Evolutionary conservation across 2,888 invertebrate species (phyloP).

Genomic region (Chrysodeixis includens): DNA sequence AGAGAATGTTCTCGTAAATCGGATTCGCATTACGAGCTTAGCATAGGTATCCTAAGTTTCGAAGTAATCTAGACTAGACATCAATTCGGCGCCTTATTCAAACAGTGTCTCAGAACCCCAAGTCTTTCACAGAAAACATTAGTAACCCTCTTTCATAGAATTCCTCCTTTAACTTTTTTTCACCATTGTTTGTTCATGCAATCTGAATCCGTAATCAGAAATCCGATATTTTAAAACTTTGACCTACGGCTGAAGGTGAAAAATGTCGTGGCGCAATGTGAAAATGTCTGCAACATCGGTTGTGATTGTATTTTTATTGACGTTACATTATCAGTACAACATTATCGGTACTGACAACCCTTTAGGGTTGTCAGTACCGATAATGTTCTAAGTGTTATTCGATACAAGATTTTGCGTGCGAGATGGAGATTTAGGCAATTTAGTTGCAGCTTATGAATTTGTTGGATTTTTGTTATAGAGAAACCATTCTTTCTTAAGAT

Average conservation of each 20-base stretch:
- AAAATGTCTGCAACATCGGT: constrained; percentile 33
- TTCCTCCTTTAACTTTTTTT: constrained; percentile 28
- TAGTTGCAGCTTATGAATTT: neutral
- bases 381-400: neutral
- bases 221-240: constrained; percentile 40
- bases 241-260: constrained; percentile 46
- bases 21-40: constrained; percentile 20
- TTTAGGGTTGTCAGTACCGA: constrained; percentile 6
- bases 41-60: constrained; percentile 29
- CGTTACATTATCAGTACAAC: too few species aligned
- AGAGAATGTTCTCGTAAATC: constrained; percentile 36
- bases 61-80: constrained; percentile 48
- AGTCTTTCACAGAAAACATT: constrained; percentile 36
- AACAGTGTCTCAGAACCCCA: constrained; percentile 28
- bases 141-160: constrained; percentile 35
- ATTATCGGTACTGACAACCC: too few species aligned
- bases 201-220: constrained; percentile 41
- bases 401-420: neutral
- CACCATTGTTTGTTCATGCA: constrained; percentile 48
- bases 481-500: too few species aligned
- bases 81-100: constrained; percentile 42
- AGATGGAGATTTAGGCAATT: neutral
- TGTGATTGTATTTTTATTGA: constrained; percentile 13
- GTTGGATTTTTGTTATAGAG: neutral
- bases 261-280: constrained; percentile 27